phyloP scores from a whole-genome alignment of 37 sponge, comb jelly and placozoan species.

The Hexactinellida sp. region DNA sequence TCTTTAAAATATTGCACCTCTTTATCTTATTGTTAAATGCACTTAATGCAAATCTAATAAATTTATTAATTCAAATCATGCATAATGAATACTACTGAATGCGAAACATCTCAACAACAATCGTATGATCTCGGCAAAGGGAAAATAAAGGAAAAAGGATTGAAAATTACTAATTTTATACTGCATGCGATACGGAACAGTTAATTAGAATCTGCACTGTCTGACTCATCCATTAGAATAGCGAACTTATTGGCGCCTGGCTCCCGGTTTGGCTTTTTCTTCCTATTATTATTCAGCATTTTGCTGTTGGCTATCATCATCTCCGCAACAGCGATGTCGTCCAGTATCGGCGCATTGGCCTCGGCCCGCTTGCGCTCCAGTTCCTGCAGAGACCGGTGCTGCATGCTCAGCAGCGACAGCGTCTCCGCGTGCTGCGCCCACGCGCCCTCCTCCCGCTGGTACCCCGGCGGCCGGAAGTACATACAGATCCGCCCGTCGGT shows the following conservation, averaged over 20 bases:
- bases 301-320: slow-evolving; percentile 13
- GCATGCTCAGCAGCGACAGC: background rate
- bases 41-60: no score
- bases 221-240: background rate
- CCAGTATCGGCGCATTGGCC: background rate
- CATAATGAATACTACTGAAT: no score
- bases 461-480: slow-evolving; percentile 68
- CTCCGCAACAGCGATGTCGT: background rate
- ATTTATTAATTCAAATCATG: no score
- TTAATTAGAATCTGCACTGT: background rate
- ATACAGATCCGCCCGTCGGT: slow-evolving; percentile 71
- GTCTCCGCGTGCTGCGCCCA: background rate
- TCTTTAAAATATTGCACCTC: no score
- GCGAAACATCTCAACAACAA: no score
- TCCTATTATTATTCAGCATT: background rate
- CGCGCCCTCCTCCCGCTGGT: slow-evolving; percentile 41
- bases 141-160: no score
- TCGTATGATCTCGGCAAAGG: no score
- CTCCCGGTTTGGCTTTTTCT: background rate
- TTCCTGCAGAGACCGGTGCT: background rate
- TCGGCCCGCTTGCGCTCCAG: background rate
- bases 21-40: no score
- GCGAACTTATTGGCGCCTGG: background rate
- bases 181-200: no score
- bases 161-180: no score